Evolutionary conservation across 2,888 invertebrate genomes (phyloP).

Genomic region (Oxytorus armatus): DNA sequence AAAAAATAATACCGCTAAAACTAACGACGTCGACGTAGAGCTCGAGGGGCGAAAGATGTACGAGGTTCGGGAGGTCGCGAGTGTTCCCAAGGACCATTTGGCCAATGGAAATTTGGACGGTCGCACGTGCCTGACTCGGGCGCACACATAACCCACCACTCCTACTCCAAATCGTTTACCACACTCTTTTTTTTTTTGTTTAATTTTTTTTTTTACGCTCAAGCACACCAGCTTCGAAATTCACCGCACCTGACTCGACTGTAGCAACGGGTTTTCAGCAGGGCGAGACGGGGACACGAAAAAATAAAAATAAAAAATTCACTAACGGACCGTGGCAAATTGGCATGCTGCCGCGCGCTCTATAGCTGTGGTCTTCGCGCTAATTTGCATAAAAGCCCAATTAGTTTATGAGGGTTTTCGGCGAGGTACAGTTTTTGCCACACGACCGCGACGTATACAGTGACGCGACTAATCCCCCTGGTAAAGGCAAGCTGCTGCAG

Average conservation of each 20-base stretch:
- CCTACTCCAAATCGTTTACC: constrained; percentile 28
- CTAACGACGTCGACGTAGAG: neutral
- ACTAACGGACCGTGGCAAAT: constrained; percentile 68
- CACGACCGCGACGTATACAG: constrained; percentile 21
- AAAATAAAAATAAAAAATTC: constrained; percentile 52
- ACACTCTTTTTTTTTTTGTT: constrained; percentile 18
- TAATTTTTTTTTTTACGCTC: constrained; percentile 15
- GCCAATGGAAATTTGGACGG: constrained; percentile 38
- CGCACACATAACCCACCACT: constrained; percentile 6
- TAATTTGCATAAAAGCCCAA: constrained; percentile 72
- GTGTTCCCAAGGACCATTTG: constrained; percentile 20
- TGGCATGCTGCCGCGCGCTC: constrained; percentile 68
- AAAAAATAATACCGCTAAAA: neutral
- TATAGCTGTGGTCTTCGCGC: constrained; percentile 51
- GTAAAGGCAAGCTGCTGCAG: constrained; percentile 7
- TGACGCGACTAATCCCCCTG: constrained; percentile 15
- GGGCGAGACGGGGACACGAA: constrained; percentile 28
- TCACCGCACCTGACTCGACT: constrained; percentile 54
- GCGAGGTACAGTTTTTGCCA: constrained; percentile 33
- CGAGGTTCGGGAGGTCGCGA: constrained; percentile 24
- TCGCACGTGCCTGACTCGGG: constrained; percentile 46
- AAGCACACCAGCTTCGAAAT: constrained; percentile 45
- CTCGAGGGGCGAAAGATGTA: neutral
- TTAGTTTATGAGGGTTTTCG: constrained; percentile 71
- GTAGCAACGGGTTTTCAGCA: constrained; percentile 47